Conservation (phyloP, 2,797 vertebrate genomes). For the Chaenodraco wilsoni region DNA sequence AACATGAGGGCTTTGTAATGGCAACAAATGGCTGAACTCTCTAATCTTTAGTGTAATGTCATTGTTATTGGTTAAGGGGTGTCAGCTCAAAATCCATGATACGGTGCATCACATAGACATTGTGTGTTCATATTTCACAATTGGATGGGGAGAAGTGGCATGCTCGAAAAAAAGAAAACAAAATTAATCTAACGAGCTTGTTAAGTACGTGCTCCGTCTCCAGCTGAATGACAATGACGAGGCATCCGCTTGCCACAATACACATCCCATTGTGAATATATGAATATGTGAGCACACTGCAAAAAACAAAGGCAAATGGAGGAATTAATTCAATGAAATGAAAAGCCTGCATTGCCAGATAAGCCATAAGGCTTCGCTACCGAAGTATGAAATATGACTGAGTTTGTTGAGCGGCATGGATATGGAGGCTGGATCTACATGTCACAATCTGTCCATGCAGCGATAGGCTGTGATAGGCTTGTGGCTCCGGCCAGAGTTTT, state of each 20-base stretch:
- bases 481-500: constrained; percentile 56
- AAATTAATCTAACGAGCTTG: constrained; percentile 83
- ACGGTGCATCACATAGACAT: constrained; percentile 66
- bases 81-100: constrained; percentile 76
- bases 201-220: constrained; percentile 74
- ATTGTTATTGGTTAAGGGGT: constrained; percentile 79
- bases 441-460: constrained; percentile 55
- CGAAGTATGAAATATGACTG: constrained; percentile 62
- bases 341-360: constrained; percentile 74
- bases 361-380: constrained; percentile 63
- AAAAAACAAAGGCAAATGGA: constrained; percentile 76
- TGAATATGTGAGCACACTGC: constrained; percentile 71
- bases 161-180: constrained; percentile 58
- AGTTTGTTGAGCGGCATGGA: constrained; percentile 47
- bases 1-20: constrained; percentile 40
- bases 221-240: constrained; percentile 79
- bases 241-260: constrained; percentile 64
- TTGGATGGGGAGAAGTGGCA: constrained; percentile 61
- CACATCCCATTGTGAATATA: constrained; percentile 77
- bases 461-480: constrained; percentile 35
- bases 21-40: constrained; percentile 58
- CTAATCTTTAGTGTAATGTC: constrained; percentile 73
- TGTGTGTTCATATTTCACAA: constrained; percentile 76
- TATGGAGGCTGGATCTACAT: constrained; percentile 44
- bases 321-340: constrained; percentile 71